These are phyloP conservation scores for Miltochrista miniata DNA, from an alignment of 2,888 invertebrate species.

Conservation along the genomic window DNA sequence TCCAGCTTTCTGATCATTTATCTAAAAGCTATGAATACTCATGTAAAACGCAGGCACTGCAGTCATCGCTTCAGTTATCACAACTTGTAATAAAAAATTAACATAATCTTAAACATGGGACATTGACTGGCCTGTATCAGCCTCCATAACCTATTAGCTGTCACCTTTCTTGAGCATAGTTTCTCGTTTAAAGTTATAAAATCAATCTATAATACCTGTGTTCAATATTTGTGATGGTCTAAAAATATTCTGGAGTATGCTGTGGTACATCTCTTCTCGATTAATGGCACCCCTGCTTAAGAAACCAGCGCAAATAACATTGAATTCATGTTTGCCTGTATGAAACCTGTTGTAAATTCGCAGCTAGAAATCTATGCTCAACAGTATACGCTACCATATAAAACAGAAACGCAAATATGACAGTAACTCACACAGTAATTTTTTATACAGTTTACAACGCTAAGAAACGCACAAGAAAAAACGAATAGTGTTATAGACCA, in stretches of 20 bases:
- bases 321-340: neutral
- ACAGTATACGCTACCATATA: neutral
- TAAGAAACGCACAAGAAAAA: slow-evolving; percentile 85
- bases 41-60: neutral
- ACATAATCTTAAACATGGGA: neutral
- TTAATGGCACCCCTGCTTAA: no score
- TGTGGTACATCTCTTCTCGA: no score
- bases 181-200: neutral
- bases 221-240: neutral
- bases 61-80: slow-evolving; percentile 4
- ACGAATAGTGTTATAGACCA: slow-evolving; percentile 83
- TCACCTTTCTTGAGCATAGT: neutral
- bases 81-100: no score
- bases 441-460: slow-evolving; percentile 82
- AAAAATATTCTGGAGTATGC: no score
- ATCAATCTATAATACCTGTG: neutral
- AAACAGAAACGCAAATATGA: neutral
- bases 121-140: neutral
- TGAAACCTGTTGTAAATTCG: neutral
- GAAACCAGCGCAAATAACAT: no score
- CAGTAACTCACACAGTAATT: neutral
- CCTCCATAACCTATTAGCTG: neutral
- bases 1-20: no score
- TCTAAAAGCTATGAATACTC: neutral
- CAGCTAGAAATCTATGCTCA: neutral